Percentiles rank a stretch among this genome's conserved stretches.
Evolutionary conservation across 1,140 invertebrate species (phyloP).

Genomic region (Hormaphis cornu): DNA sequence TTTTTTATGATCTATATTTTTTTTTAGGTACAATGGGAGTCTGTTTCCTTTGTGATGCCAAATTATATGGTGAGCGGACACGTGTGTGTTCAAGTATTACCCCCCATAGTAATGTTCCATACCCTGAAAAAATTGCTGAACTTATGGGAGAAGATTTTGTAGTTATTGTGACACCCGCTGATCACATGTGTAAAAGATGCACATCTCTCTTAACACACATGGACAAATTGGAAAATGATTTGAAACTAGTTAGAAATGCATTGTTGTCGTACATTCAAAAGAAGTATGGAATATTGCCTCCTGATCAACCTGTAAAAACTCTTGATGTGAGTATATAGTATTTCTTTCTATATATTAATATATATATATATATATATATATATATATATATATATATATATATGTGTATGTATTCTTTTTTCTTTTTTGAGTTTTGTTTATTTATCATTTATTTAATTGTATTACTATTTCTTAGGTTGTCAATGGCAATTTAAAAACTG

Average conservation of each 20-base stretch:
- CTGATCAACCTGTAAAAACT: slow-evolving; percentile 10
- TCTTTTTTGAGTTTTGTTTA: no score
- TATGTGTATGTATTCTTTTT: background rate
- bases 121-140: slow-evolving; percentile 38
- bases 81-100: slow-evolving; percentile 34
- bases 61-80: slow-evolving; percentile 31
- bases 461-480: slow-evolving; percentile 10
- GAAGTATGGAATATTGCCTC: slow-evolving; percentile 35
- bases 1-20: no score
- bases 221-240: slow-evolving; percentile 38
- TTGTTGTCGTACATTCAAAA: slow-evolving; percentile 35
- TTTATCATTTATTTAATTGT: background rate
- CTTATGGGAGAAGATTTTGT: slow-evolving; percentile 38
- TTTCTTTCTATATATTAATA: background rate
- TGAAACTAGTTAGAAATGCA: slow-evolving; percentile 35
- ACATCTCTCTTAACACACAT: slow-evolving; percentile 36
- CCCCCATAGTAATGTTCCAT: slow-evolving; percentile 34
- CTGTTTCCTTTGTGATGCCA: slow-evolving; percentile 37
- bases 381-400: no score
- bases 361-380: no score
- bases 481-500: slow-evolving; percentile 30
- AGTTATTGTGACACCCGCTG: slow-evolving; percentile 36
- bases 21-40: slow-evolving; percentile 10
- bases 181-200: slow-evolving; percentile 37
- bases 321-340: background rate